Conservation (phyloP, 2,797 vertebrate genomes). For the Apogon talboti region DNA sequence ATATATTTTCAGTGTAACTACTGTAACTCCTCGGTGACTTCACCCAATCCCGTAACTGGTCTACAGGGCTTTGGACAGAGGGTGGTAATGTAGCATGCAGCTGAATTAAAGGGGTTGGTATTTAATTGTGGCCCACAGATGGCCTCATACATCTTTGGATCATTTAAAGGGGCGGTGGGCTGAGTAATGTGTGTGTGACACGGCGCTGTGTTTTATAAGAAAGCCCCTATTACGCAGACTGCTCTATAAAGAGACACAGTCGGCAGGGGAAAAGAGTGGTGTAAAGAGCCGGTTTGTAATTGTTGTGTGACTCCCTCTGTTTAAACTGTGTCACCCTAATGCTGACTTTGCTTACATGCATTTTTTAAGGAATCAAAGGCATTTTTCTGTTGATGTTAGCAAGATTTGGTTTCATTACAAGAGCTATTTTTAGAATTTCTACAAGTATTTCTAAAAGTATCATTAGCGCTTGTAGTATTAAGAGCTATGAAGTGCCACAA, state of each 20-base stretch:
- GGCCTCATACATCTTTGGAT: conserved; percentile 79
- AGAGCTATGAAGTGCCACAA: not conserved
- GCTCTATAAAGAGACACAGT: conserved; percentile 73
- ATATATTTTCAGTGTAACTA: conserved; percentile 30
- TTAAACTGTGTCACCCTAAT: conserved; percentile 47
- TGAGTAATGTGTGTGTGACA: conserved; percentile 79
- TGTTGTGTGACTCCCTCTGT: conserved; percentile 50
- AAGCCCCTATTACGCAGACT: conserved; percentile 68
- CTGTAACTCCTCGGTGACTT: conserved; percentile 30
- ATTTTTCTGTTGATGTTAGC: not conserved
- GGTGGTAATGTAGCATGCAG: conserved; percentile 75
- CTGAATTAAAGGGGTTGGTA: conserved; percentile 76
- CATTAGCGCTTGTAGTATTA: no score
- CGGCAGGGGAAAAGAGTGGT: conserved; percentile 62
- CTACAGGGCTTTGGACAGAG: conserved; percentile 56
- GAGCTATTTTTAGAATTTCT: not conserved
- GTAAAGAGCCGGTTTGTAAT: conserved; percentile 61
- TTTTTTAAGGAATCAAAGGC: conserved; percentile 27
- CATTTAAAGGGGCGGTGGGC: conserved; percentile 80
- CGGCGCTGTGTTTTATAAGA: conserved; percentile 78
- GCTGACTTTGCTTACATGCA: conserved; percentile 53
- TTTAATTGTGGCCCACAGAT: conserved; percentile 81
- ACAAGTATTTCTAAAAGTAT: not conserved
- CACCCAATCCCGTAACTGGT: conserved; percentile 34
- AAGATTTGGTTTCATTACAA: not conserved